These are phyloP conservation scores for Nezara viridula DNA, from an alignment of 2,888 invertebrate genomes.

Conservation along the genomic window DNA sequence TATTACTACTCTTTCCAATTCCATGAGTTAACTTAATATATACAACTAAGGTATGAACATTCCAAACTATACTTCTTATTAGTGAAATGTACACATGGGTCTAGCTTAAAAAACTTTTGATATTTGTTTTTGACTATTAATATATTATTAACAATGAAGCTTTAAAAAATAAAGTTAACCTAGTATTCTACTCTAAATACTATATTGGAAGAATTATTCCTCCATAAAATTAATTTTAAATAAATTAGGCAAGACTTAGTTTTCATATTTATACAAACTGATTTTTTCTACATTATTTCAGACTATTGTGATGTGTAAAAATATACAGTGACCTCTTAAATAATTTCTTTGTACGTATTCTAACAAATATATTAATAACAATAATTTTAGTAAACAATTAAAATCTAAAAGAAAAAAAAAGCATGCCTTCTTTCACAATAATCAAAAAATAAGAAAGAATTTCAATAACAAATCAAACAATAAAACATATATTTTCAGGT, in stretches of 20 bases:
- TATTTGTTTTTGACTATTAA: conserved; percentile 39
- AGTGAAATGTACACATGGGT: conserved; percentile 48
- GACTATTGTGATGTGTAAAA: conserved; percentile 53
- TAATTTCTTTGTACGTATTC: conserved; percentile 55
- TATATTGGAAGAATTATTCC: conserved; percentile 37
- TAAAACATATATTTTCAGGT: conserved; percentile 62
- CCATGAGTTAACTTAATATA: conserved; percentile 30
- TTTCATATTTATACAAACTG: conserved; percentile 60
- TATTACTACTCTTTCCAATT: conserved; percentile 14
- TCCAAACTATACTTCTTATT: conserved; percentile 33
- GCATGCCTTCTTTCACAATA: conserved; percentile 57
- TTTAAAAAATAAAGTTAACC: conserved; percentile 53
- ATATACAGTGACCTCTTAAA: conserved; percentile 58
- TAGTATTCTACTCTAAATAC: conserved; percentile 54
- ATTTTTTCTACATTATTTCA: conserved; percentile 52
- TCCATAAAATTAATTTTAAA: conserved; percentile 61
- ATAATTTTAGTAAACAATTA: conserved; percentile 57
- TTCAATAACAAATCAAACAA: conserved; percentile 59
- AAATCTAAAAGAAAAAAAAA: conserved; percentile 49
- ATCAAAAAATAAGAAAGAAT: conserved; percentile 57
- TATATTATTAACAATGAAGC: conserved; percentile 51
- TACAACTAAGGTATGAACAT: conserved; percentile 13
- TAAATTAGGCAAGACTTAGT: conserved; percentile 64
- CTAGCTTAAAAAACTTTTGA: conserved; percentile 14
- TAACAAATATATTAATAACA: conserved; percentile 49